Evolutionary conservation across 30 jellyfish, hydroid and myxozoan genomes (phyloP).

Genomic region (Aurelia coerulea): DNA sequence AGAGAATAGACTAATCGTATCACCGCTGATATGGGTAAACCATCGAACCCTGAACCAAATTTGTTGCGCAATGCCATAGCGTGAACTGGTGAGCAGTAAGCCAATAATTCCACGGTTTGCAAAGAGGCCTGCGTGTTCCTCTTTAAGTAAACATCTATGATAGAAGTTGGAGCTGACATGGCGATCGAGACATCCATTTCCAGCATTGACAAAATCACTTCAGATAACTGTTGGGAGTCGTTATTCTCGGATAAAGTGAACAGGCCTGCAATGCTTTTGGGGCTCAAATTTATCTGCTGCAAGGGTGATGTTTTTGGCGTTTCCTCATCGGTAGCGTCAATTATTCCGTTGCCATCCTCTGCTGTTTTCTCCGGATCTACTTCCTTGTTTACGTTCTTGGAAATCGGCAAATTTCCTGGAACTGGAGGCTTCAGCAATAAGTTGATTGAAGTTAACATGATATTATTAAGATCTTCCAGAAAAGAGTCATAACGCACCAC

Average conservation of each 20-base stretch:
- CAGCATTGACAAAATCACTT: neutral
- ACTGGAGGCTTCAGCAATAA: no score
- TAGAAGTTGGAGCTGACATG: neutral
- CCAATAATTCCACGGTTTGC: neutral
- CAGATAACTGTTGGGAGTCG: neutral
- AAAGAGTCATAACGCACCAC: neutral
- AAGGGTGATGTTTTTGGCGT: neutral
- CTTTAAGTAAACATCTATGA: constrained; percentile 5
- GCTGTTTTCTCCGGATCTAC: neutral
- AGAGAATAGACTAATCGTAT: constrained; percentile 5
- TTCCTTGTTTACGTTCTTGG: neutral
- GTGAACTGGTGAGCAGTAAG: constrained; percentile 20
- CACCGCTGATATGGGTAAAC: neutral
- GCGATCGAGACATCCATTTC: neutral
- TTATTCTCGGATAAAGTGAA: constrained; percentile 3
- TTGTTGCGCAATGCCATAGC: neutral
- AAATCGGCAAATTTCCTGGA: neutral
- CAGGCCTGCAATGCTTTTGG: constrained; percentile 8
- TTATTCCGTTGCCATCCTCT: neutral
- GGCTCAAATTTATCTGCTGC: neutral
- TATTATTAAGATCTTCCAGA: no score
- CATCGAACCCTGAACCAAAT: neutral
- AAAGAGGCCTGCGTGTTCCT: neutral
- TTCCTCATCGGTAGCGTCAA: no score
- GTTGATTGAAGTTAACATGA: no score